Conservation (phyloP, 2,888 invertebrate genomes). For the Pachliopta kotzebuea region DNA sequence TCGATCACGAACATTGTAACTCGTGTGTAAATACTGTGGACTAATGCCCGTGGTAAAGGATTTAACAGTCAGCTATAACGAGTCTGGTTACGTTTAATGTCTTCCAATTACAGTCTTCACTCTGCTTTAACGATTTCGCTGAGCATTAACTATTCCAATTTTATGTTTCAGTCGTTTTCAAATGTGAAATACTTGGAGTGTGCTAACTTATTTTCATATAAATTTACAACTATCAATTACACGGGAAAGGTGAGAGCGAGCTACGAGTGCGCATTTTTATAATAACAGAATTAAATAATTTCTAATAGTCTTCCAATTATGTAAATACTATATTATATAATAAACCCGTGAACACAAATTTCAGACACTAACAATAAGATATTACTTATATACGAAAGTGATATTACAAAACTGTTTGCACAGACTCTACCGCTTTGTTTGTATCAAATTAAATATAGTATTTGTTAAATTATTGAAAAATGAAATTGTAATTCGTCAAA, state of each 20-base stretch:
- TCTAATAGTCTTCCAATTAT: neutral
- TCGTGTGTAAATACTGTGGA: conserved; percentile 65
- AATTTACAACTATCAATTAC: conserved; percentile 43
- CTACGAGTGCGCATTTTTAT: neutral
- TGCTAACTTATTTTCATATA: conserved; percentile 43
- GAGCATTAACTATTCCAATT: conserved; percentile 77
- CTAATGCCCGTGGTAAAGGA: conserved; percentile 72
- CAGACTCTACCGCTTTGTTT: too few species aligned
- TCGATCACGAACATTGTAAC: conserved; percentile 59
- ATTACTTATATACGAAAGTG: too few species aligned
- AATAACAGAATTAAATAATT: conserved; percentile 12
- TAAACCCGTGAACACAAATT: neutral
- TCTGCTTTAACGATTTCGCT: conserved; percentile 74
- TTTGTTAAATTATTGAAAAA: too few species aligned
- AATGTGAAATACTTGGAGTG: conserved; percentile 60
- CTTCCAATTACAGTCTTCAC: conserved; percentile 76
- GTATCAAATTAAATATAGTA: too few species aligned
- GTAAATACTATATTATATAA: neutral
- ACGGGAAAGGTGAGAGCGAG: conserved; percentile 22
- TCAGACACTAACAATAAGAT: too few species aligned
- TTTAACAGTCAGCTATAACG: conserved; percentile 76
- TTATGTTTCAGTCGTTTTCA: conserved; percentile 63
- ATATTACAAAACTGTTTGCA: too few species aligned
- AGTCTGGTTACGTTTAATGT: conserved; percentile 72
- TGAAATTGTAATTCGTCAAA: too few species aligned